These are phyloP conservation scores for Fringilla coelebs DNA, from an alignment of 2,797 vertebrate genomes.

Conservation along the genomic window DNA sequence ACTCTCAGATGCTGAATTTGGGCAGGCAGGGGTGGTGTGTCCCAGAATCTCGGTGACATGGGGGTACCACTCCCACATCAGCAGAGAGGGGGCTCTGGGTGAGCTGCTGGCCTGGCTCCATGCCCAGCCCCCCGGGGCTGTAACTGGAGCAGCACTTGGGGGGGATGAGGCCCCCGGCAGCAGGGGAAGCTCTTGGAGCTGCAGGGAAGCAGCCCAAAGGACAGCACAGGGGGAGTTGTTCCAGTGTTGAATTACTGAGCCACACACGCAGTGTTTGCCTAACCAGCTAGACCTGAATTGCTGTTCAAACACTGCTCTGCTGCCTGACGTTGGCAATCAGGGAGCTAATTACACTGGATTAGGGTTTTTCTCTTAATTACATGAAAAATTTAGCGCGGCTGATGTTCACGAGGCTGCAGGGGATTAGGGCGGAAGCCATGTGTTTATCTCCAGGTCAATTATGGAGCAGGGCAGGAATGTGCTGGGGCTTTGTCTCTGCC, in stretches of 20 bases:
- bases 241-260: constrained; percentile 1
- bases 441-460: constrained; percentile 51
- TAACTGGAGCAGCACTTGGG: not conserved
- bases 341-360: constrained; percentile 80
- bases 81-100: not conserved
- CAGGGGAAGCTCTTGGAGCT: not conserved
- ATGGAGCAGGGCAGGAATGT: not conserved
- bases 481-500: not conserved
- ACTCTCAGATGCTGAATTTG: not conserved
- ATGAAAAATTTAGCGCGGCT: constrained; percentile 71
- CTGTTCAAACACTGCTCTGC: constrained; percentile 75
- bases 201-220: not conserved
- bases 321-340: constrained; percentile 73
- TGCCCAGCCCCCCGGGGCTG: not conserved
- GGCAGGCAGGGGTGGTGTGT: not conserved
- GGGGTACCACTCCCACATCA: not conserved
- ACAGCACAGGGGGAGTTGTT: not conserved
- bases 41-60: not conserved
- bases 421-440: constrained; percentile 59
- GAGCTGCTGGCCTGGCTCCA: not conserved
- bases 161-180: not conserved
- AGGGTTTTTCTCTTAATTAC: constrained; percentile 79
- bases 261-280: constrained; percentile 67
- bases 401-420: constrained; percentile 63
- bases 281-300: constrained; percentile 68